Conservation (phyloP, 2,888 invertebrate species). For the Orchesellides sinensis region DNA sequence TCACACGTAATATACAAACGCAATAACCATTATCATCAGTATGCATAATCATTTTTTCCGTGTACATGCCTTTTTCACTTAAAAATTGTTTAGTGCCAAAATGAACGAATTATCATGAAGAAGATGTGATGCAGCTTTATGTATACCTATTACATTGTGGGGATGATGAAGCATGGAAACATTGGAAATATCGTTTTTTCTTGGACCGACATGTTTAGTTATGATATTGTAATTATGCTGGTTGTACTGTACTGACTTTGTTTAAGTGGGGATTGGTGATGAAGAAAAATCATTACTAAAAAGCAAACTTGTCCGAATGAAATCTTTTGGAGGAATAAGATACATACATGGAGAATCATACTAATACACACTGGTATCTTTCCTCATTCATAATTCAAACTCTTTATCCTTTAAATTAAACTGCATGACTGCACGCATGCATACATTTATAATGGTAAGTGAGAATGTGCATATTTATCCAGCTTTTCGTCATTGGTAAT, state of each 20-base stretch:
- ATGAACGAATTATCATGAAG: neutral
- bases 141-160: too few relatives aligned
- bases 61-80: conserved; percentile 24
- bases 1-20: conserved; percentile 54
- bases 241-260: too few relatives aligned
- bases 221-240: too few relatives aligned
- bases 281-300: conserved; percentile 1
- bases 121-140: too few relatives aligned
- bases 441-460: neutral
- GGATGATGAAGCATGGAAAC: too few relatives aligned
- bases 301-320: neutral
- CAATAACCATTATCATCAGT: conserved; percentile 60
- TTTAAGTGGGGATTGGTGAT: too few relatives aligned
- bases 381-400: conserved; percentile 38
- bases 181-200: too few relatives aligned
- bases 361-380: neutral
- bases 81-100: conserved; percentile 13
- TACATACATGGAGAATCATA: neutral
- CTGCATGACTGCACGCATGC: conserved; percentile 39
- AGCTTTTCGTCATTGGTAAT: conserved; percentile 25
- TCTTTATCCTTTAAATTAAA: conserved; percentile 5
- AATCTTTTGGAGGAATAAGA: neutral
- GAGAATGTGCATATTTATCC: conserved; percentile 3
- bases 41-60: conserved; percentile 50
- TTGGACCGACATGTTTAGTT: neutral